A percentile compares a stretch with the other conserved stretches of the same genome.
phyloP scores from a whole-genome alignment of 2,888 invertebrate species.

The Clistopyga incitator region DNA sequence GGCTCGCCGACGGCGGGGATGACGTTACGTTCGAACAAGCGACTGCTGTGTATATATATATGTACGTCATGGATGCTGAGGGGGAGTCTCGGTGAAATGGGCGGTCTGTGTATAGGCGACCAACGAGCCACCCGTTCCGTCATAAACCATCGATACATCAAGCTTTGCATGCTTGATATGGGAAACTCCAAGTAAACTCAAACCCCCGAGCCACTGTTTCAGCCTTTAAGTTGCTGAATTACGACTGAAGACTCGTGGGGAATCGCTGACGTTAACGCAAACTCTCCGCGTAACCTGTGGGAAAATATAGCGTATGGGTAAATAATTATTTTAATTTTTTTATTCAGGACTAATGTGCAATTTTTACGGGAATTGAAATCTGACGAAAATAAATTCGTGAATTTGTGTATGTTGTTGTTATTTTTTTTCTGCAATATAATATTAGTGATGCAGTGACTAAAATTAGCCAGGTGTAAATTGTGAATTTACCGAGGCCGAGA shows the following conservation, averaged over 20 bases:
- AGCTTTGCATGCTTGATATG: constrained; percentile 84
- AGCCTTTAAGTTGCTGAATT: constrained; percentile 75
- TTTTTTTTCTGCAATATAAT: too few relatives aligned
- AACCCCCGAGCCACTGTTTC: constrained; percentile 45
- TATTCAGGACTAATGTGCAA: background rate
- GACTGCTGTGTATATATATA: too few relatives aligned
- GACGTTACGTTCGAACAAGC: constrained; percentile 52
- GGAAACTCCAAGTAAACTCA: constrained; percentile 75
- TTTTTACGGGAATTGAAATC: background rate
- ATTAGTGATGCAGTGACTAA: too few relatives aligned
- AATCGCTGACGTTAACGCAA: constrained; percentile 9
- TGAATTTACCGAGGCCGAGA: background rate
- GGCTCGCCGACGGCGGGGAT: constrained; percentile 72
- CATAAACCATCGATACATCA: constrained; percentile 84
- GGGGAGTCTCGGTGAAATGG: constrained; percentile 71
- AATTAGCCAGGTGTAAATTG: too few relatives aligned
- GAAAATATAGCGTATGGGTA: constrained; percentile 25
- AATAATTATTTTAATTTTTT: background rate
- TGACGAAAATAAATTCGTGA: too few relatives aligned
- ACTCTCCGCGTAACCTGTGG: constrained; percentile 19
- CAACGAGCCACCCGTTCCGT: constrained; percentile 72
- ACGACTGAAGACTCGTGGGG: constrained; percentile 64
- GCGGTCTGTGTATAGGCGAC: constrained; percentile 80
- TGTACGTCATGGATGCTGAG: constrained; percentile 37
- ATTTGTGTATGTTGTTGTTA: too few relatives aligned